These are phyloP conservation scores for Allacma fusca DNA, from an alignment of 2,888 invertebrate genomes.

Conservation along the genomic window DNA sequence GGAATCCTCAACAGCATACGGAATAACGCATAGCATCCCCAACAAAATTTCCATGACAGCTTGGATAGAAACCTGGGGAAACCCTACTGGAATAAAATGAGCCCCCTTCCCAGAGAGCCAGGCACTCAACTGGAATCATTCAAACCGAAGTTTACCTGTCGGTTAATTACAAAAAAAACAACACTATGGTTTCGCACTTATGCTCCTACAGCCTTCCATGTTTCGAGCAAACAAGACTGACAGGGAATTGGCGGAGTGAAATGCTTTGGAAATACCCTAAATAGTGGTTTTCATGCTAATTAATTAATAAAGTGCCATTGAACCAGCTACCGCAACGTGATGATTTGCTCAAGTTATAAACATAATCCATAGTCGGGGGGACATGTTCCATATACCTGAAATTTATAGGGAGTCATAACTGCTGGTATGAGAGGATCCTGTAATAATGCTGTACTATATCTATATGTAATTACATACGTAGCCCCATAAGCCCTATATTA, in stretches of 20 bases:
- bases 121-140: neutral
- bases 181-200: neutral
- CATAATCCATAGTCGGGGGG: too few species aligned
- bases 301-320: constrained; percentile 16
- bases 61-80: neutral
- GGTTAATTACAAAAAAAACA: constrained; percentile 4
- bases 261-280: neutral
- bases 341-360: neutral
- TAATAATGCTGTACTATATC: too few species aligned
- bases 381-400: too few species aligned
- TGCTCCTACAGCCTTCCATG: neutral
- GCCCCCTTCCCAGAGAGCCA: neutral
- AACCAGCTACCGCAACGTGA: neutral
- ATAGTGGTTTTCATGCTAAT: neutral
- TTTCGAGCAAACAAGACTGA: neutral
- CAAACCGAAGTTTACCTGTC: neutral
- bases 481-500: too few species aligned
- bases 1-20: too few species aligned
- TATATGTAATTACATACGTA: too few species aligned
- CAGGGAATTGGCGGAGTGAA: neutral
- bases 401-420: too few species aligned
- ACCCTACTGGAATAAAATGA: neutral
- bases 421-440: too few species aligned
- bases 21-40: too few species aligned
- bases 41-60: too few species aligned